Evolutionary conservation across 2,113 vertebrate species (phyloP), one percentile per base, ranked within the genome.

Genomic region (Morone chrysops): DNA sequence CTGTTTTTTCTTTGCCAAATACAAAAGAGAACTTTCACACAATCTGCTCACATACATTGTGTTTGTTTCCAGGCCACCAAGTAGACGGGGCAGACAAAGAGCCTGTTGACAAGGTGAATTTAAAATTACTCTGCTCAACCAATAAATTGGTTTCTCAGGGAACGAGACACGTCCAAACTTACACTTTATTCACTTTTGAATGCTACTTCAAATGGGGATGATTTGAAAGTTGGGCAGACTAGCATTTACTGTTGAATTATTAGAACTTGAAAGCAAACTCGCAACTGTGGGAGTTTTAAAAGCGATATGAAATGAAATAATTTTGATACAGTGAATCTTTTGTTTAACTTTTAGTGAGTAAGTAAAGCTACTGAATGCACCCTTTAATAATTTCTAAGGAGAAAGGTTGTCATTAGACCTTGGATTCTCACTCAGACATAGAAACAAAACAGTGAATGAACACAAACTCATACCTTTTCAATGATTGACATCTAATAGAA

Each of bases 41-140:
- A 86, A 45, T 91, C 77, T 85, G 66, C 80, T 93, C 78, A 87
- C 76, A 87, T 81, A 90, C 66, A 54, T 84, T 90, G 80, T 82
- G 79, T 84, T 93, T 91, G 77, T 93, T 95, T 90, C 80, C 93
- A 96, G 95, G 91, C 57, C 90, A 86, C 80, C 88, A 84, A 80
- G 79, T 71, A 59, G 86, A 93, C 16, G 85, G 72, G 16, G 31
- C 67, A 75, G 84, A 90, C 75, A 89, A 88, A 86, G 88, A 89
- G 80, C 84, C 92, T 13, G 62, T 88, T 86, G 92, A 94, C 87
- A 92, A 96, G 95, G 95, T 96, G 90, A 92, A 93, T 92, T 84
- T 84, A 69, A 84, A 84, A 80, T 82, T 51, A 86, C 81, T 89
- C 83, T 92, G 31, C 71, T 82, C 70, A 85, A 83, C 67, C 57